Conservation (phyloP, 2,888 invertebrate species). For the Synergus umbraculus region DNA sequence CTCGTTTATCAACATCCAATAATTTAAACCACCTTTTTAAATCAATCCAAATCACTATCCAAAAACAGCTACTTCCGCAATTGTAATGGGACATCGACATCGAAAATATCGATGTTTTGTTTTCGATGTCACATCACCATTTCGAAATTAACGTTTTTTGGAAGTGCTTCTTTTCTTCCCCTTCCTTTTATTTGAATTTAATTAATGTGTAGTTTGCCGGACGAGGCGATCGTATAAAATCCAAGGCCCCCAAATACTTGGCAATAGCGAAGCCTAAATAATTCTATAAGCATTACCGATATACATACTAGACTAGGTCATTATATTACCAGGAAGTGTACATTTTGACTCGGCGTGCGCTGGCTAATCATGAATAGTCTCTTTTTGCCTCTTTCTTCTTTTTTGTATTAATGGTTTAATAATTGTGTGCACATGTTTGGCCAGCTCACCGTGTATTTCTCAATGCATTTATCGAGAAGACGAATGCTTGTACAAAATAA, state of each 20-base stretch:
- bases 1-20: slow-evolving; percentile 48
- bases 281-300: slow-evolving; percentile 45
- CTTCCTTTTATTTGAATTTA: neutral
- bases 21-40: neutral
- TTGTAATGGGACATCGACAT: no score
- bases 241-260: slow-evolving; percentile 52
- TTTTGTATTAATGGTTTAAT: slow-evolving; percentile 17
- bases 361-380: slow-evolving; percentile 49
- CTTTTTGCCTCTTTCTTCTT: slow-evolving; percentile 17
- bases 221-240: slow-evolving; percentile 39
- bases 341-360: slow-evolving; percentile 55
- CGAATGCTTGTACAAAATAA: slow-evolving; percentile 62
- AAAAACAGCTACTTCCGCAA: neutral
- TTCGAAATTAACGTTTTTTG: neutral
- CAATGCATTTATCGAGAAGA: slow-evolving; percentile 49
- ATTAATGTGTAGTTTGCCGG: slow-evolving; percentile 28
- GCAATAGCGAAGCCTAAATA: slow-evolving; percentile 54
- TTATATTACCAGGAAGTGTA: slow-evolving; percentile 53
- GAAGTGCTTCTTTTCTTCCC: neutral
- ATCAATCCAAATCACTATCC: neutral
- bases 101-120: neutral
- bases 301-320: slow-evolving; percentile 51
- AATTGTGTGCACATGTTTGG: slow-evolving; percentile 35
- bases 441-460: slow-evolving; percentile 56
- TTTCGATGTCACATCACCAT: neutral